Conservation (phyloP, 92 coral and sea anemone genomes). For the Parazoanthus atlanticus region DNA sequence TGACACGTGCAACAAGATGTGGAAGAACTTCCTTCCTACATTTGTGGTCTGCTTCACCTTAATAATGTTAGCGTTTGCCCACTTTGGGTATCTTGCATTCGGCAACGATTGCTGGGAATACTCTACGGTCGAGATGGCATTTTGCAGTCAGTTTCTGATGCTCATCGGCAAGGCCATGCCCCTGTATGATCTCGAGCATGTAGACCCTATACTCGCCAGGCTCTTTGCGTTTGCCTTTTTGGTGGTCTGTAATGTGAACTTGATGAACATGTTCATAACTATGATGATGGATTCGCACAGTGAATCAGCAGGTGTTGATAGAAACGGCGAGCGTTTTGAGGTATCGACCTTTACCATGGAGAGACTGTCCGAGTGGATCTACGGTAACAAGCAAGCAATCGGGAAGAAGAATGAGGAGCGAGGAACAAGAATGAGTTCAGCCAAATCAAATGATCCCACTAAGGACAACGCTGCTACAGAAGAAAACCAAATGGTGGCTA, state of each 20-base stretch:
- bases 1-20: background rate
- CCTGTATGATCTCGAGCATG: background rate
- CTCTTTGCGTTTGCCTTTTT: background rate
- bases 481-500: no score
- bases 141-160: background rate
- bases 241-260: background rate
- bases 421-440: no score
- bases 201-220: background rate
- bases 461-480: no score
- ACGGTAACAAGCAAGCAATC: background rate
- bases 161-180: background rate
- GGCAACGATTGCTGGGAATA: background rate
- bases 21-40: background rate
- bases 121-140: background rate
- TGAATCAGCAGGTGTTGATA: background rate
- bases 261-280: background rate
- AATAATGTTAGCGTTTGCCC: background rate
- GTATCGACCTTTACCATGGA: background rate
- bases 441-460: no score
- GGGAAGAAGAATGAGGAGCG: no score
- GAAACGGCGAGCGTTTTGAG: background rate
- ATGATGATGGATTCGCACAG: background rate
- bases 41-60: background rate
- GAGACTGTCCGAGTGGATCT: background rate
- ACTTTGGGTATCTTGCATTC: background rate